Percentiles rank a stretch among this genome's conserved stretches.
Evolutionary conservation across 2,797 vertebrate species (phyloP).

Genomic region (Hapalemur alaotrensis): DNA sequence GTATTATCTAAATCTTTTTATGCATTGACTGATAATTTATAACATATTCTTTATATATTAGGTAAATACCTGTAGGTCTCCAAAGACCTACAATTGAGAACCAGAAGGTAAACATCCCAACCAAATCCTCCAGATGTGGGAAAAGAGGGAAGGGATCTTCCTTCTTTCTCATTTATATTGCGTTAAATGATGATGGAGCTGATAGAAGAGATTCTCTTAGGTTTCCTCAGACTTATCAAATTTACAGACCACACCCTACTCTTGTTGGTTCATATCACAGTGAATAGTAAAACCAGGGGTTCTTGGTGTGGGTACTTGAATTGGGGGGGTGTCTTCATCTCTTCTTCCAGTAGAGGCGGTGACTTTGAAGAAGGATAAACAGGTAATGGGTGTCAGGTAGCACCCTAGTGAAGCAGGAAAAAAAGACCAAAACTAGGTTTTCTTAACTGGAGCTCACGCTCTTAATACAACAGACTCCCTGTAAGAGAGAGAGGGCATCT

Average conservation of each 20-base stretch:
- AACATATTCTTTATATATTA: not conserved
- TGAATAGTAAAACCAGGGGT: not conserved
- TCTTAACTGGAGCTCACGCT: not conserved
- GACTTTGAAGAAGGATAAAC: conserved; percentile 6
- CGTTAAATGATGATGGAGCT: not conserved
- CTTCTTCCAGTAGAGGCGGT: conserved; percentile 16
- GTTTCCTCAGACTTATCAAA: not conserved
- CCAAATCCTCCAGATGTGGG: not conserved
- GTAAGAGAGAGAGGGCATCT: not conserved
- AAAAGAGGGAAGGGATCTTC: not conserved
- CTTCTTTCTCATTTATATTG: not conserved
- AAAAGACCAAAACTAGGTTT: not conserved
- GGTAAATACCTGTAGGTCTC: not conserved
- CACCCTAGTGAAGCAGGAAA: not conserved
- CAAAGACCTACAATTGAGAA: not conserved
- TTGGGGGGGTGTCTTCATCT: not conserved
- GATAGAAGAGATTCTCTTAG: not conserved
- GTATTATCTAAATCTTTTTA: not conserved
- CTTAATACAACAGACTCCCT: not conserved
- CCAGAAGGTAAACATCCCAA: conserved; percentile 4
- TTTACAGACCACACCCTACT: not conserved
- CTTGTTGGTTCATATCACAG: not conserved
- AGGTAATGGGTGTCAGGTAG: not conserved
- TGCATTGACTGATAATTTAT: not conserved
- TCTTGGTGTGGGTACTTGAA: not conserved